phyloP scores from a whole-genome alignment of 2,888 invertebrate genomes.

The Drosophila meridiana region DNA sequence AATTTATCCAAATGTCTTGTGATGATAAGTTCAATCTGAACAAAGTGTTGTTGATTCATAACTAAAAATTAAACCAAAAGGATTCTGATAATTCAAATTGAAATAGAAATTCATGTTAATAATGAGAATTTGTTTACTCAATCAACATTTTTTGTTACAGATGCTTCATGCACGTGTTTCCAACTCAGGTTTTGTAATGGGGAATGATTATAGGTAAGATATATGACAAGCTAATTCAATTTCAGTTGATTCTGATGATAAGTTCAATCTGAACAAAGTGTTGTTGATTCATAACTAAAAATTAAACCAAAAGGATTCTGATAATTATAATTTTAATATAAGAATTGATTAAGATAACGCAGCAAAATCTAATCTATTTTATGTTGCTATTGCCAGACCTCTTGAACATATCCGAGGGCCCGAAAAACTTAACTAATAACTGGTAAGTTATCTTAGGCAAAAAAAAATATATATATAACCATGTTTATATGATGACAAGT shows the following conservation, averaged over 20 bases:
- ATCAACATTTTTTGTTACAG: slow-evolving; percentile 17
- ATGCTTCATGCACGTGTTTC: slow-evolving; percentile 29
- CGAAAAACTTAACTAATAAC: not conserved
- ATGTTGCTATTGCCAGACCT: slow-evolving; percentile 14
- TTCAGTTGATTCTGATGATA: slow-evolving; percentile 59
- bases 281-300: slow-evolving; percentile 71
- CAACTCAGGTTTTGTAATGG: not conserved
- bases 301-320: slow-evolving; percentile 79
- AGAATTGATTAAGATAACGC: not conserved
- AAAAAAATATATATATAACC: no score
- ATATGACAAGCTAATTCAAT: not conserved
- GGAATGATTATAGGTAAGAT: slow-evolving; percentile 18
- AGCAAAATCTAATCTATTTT: slow-evolving; percentile 37
- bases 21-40: slow-evolving; percentile 76
- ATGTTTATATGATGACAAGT: slow-evolving; percentile 56
- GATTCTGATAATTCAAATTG: slow-evolving; percentile 61
- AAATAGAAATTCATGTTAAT: not conserved
- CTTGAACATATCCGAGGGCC: not conserved
- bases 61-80: slow-evolving; percentile 76
- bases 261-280: slow-evolving; percentile 68
- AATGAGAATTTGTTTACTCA: slow-evolving; percentile 2
- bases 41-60: slow-evolving; percentile 64
- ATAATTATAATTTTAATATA: slow-evolving; percentile 15
- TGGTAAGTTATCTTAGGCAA: slow-evolving; percentile 36
- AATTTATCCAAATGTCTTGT: slow-evolving; percentile 14